Evolutionary conservation across 2,113 vertebrate species (phyloP), one percentile per base, ranked within the genome.

Genomic region (Ceuthmochares aereus): DNA sequence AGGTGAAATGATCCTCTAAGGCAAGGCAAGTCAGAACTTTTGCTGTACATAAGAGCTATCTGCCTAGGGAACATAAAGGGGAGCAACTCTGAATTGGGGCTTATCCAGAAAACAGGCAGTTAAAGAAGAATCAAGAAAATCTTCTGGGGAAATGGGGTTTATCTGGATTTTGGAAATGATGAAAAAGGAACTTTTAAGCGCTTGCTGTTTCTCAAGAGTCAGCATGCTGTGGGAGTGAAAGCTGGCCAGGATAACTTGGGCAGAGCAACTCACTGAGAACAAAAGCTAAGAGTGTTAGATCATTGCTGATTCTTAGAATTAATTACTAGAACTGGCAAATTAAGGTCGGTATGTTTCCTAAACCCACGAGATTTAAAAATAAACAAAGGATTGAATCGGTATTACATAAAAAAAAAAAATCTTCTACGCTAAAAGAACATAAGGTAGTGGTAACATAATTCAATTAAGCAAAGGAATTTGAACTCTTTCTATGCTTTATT

Each of bases 401-500:
- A 59, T 90, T 91, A 68, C 36, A 80, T 77, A 76, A 89, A 82
- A 62, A n/a, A 62, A n/a, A 47, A 47, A 81, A 64, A 27, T 87
- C 51, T 72, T 78, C 72, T 67, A 68, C 30, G 26, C n/a, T 63
- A 73, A 68, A 91, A 90, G 73, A 95, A 92, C 42, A 77, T 32
- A 42, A 93, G 27, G 75, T 45, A 92, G 68, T 17, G 36, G 80
- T 92, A 94, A 67, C 32, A 60, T 84, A 90, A 94, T 81, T 81
- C 47, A 93, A 84, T 89, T 92, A 88, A 88, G 49, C 79, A 87
- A 40, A 90, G 90, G 79, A 95, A 96, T 96, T 78, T 84, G 56
- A 43, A 81, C 68, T 49, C 32, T 42, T 86, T 91, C 75, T 54
- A 6, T 25, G 90, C 34, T 83, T 95, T 84, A 49, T 77, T 95